A percentile compares a stretch with the other conserved stretches of the same genome.
These are phyloP conservation scores for Apodemia mormo DNA, from an alignment of 2,888 invertebrate genomes.

Conservation along the genomic window DNA sequence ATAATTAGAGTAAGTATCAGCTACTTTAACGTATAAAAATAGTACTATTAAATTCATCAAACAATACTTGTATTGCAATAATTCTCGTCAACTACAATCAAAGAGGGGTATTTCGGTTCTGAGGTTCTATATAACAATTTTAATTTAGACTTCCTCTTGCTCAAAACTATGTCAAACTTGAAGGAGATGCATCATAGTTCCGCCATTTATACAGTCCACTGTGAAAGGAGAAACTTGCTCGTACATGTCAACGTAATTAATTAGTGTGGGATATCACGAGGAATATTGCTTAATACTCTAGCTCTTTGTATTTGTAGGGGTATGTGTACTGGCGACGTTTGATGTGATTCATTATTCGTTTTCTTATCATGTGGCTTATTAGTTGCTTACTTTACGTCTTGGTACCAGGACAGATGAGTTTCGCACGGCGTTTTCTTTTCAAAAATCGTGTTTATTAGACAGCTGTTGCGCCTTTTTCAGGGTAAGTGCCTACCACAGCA, in stretches of 20 bases:
- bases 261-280: constrained; percentile 9
- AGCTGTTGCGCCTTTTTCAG: no score
- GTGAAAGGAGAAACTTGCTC: constrained; percentile 12
- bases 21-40: no score
- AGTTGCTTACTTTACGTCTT: background rate
- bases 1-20: background rate
- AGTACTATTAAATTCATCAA: background rate
- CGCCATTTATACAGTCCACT: constrained; percentile 14
- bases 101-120: background rate
- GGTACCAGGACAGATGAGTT: no score
- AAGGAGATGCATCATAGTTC: constrained; percentile 20
- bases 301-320: background rate
- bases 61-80: background rate
- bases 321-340: background rate
- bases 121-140: constrained; percentile 1
- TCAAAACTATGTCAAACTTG: constrained; percentile 13
- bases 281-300: background rate
- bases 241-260: constrained; percentile 11
- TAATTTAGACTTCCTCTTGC: constrained; percentile 11
- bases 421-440: no score
- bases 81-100: constrained; percentile 18
- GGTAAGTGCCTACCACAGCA: no score
- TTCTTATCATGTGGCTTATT: background rate
- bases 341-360: background rate
- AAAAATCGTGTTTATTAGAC: no score